Conservation (phyloP, 2,888 invertebrate species). For the Pseudococcus longispinus region DNA sequence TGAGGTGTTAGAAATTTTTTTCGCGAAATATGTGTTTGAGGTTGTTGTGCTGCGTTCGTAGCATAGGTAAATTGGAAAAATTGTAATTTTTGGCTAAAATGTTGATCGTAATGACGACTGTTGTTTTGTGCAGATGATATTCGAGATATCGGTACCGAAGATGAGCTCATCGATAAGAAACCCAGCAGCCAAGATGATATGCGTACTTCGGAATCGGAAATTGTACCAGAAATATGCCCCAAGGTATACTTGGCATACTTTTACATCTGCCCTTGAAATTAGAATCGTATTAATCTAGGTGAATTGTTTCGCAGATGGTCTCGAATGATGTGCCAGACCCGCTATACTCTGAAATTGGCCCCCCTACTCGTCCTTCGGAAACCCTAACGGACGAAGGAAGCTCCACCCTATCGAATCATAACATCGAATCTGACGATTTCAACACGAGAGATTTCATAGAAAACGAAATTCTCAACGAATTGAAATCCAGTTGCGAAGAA, state of each 20-base stretch:
- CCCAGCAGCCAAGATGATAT: not conserved
- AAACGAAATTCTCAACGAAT: slow-evolving; percentile 47
- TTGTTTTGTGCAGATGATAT: not conserved
- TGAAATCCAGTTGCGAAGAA: slow-evolving; percentile 55
- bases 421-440: slow-evolving; percentile 28
- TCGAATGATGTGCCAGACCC: not conserved
- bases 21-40: slow-evolving; percentile 39
- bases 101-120: not conserved
- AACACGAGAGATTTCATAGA: slow-evolving; percentile 49
- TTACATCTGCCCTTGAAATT: not conserved
- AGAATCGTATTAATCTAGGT: not conserved
- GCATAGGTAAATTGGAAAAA: slow-evolving; percentile 15
- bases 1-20: not conserved
- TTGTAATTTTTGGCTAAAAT: not conserved
- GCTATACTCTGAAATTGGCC: not conserved
- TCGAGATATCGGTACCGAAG: not conserved
- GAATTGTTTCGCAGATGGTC: not conserved
- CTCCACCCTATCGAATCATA: not conserved
- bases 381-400: not conserved
- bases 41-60: slow-evolving; percentile 51
- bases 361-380: not conserved
- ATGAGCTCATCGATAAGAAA: not conserved
- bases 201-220: not conserved
- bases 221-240: slow-evolving; percentile 1
- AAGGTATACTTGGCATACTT: no score